Evolutionary conservation across 2,113 vertebrate species (phyloP), one percentile per base, ranked within the genome.

Genomic region (Felis chaus): DNA sequence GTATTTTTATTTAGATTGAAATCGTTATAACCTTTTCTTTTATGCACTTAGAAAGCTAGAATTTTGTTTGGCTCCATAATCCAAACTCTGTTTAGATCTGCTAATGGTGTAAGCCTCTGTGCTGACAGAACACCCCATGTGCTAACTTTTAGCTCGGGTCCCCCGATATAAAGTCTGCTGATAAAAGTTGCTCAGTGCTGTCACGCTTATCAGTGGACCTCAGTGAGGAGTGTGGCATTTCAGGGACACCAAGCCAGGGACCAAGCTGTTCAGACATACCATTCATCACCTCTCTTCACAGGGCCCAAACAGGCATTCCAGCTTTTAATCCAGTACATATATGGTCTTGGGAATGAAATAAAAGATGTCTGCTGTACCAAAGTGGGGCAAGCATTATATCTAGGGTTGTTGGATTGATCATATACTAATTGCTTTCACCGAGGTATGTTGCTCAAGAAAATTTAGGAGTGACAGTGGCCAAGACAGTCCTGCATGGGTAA

Each of bases 41-140:
- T 41, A 55, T 82, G 63, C 21, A 73, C 63, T 88, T 73, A 73
- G 18, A 78, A 86, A 74, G 78, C 41, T 96, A 11, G 76, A 78
- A 96, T 78, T 95, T n/a, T 33, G n/a, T 12, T 19, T 78, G 82
- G 41, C 86, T 97, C 16, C 71, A n/a, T 33, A 0, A 0, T 57
- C 19, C 71, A 15, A 81, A 33, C 69, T 31, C 14, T 7, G 0
- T 39, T 71, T 65, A n/a, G 69, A 33, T n/a, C 93, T 97, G 16
- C 76, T 95, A 82, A 90, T 74, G 74, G 94, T 78, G 89, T 84
- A 78, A 89, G 80, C 27, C 0, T 88, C 68, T 86, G 97, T 87
- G 98, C 97, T 98, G 98, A 98, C 98, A 98, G 98, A 87, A 98
- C 97, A 94, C 88, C 94, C 50, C 15, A 53, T 66, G 96, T 98